phyloP scores from a whole-genome alignment of 2,113 vertebrate species.

The Thermophis baileyi region DNA sequence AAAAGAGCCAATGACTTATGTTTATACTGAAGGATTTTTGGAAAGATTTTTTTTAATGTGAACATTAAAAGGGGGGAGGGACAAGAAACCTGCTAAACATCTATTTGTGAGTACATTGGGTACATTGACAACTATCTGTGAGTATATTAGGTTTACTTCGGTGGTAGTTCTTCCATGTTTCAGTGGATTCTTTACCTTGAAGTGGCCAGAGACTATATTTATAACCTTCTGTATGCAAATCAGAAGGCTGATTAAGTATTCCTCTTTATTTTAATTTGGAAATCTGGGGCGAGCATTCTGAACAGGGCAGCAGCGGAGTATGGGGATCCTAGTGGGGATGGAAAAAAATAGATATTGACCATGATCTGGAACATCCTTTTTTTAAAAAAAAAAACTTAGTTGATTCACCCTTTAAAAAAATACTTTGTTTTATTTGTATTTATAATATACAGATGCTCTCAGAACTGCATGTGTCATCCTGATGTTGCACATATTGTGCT shows the following conservation, averaged over 20 bases:
- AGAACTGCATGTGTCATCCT: not conserved
- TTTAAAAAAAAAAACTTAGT: no score
- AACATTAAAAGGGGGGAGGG: not conserved
- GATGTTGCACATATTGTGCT: not conserved
- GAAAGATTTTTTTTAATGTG: not conserved
- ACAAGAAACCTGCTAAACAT: not conserved
- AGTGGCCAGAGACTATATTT: not conserved
- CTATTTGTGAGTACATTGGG: not conserved
- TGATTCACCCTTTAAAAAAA: not conserved
- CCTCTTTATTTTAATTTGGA: not conserved
- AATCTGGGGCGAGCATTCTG: not conserved
- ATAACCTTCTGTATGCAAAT: not conserved
- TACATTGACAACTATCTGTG: not conserved
- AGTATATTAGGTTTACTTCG: not conserved
- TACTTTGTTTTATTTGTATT: not conserved
- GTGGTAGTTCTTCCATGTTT: not conserved
- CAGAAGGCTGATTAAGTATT: not conserved
- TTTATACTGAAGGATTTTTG: not conserved
- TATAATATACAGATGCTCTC: not conserved
- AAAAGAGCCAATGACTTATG: not conserved
- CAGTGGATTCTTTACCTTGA: not conserved
- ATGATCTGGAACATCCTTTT: not conserved
- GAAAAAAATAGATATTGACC: not conserved
- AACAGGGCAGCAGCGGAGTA: not conserved
- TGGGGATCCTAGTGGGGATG: not conserved